Conservation (phyloP, 2,113 vertebrate species). For the Cephalopholis sonnerati region DNA sequence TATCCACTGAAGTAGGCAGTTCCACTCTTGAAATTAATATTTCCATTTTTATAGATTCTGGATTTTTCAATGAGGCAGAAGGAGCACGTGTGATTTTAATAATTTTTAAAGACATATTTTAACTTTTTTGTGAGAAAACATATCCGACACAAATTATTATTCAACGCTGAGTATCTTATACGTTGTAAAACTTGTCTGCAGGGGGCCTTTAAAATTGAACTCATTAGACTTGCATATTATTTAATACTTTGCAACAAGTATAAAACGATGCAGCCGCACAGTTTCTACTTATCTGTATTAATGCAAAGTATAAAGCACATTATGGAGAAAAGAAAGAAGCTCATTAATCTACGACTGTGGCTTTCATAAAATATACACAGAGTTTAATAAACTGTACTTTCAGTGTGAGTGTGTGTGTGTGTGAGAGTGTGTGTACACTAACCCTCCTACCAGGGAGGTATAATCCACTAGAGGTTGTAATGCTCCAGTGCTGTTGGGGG, state of each 20-base stretch:
- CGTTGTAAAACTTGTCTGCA: not conserved
- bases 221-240: conserved; percentile 3
- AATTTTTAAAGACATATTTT: not conserved
- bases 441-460: conserved; percentile 60
- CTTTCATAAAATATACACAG: conserved; percentile 21
- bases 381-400: conserved; percentile 31
- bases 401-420: conserved; percentile 13
- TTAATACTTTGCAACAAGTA: conserved; percentile 24
- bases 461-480: conserved; percentile 72
- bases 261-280: not conserved
- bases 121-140: conserved; percentile 5
- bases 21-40: not conserved
- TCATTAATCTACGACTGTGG: conserved; percentile 20
- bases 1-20: not conserved
- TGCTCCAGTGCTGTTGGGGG: conserved; percentile 49
- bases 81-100: not conserved
- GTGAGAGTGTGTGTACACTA: conserved; percentile 33
- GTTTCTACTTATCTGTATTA: not conserved
- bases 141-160: not conserved
- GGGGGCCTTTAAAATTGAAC: not conserved
- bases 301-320: not conserved
- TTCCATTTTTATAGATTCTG: not conserved
- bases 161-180: conserved; percentile 5
- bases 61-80: not conserved
- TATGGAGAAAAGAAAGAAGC: conserved; percentile 4